Evolutionary conservation across 2,797 vertebrate species (phyloP).

Genomic region (Pipistrellus nathusii): DNA sequence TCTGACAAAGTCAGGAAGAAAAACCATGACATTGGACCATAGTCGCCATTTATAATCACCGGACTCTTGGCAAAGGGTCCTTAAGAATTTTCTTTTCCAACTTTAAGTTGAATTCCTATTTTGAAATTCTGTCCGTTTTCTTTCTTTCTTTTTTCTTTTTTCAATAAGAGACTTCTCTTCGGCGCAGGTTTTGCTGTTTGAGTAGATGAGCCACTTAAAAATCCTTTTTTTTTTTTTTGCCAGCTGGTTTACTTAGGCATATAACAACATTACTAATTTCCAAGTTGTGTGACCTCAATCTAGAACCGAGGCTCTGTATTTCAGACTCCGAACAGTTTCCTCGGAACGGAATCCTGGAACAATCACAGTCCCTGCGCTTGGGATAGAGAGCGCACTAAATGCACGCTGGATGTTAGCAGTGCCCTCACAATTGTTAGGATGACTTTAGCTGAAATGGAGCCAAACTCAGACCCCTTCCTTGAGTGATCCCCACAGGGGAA

Average conservation of each 20-base stretch:
- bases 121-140: not conserved
- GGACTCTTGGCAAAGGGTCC: not conserved
- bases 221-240: constrained; percentile 41
- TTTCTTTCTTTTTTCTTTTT: not conserved
- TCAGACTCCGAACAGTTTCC: not conserved
- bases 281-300: not conserved
- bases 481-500: not conserved
- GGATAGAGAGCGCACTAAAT: not conserved
- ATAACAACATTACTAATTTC: not conserved
- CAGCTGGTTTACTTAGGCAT: not conserved
- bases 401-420: not conserved
- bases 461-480: not conserved
- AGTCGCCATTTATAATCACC: not conserved
- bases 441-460: not conserved
- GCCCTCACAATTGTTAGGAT: not conserved
- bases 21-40: not conserved
- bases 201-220: not conserved
- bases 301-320: not conserved
- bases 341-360: not conserved
- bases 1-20: not conserved
- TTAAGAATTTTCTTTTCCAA: constrained; percentile 1
- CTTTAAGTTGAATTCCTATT: not conserved
- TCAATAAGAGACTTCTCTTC: not conserved
- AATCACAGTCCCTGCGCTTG: not conserved
- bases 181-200: constrained; percentile 3